These are phyloP conservation scores for Ischnus inquisitorius DNA, from an alignment of 2,888 invertebrate species.

Conservation along the genomic window DNA sequence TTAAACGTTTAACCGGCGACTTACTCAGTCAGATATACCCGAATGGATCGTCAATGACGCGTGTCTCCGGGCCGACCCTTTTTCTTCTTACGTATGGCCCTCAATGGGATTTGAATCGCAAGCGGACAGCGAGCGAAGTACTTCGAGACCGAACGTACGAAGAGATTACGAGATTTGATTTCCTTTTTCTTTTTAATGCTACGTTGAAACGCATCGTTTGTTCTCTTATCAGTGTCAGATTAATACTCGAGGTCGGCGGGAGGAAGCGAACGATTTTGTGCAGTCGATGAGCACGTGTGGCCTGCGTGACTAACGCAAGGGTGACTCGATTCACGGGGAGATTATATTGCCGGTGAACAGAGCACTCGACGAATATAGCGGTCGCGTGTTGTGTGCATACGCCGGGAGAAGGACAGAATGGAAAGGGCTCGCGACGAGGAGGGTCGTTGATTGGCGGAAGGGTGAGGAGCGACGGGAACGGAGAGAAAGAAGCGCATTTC, in stretches of 20 bases:
- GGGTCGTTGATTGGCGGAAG: conserved; percentile 70
- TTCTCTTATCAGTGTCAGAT: conserved; percentile 60
- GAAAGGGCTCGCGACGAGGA: conserved; percentile 55
- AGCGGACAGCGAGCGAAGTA: neutral
- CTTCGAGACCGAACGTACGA: neutral
- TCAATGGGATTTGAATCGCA: conserved; percentile 18
- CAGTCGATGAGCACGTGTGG: conserved; percentile 62
- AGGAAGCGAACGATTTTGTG: conserved; percentile 58
- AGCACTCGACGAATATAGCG: conserved; percentile 62
- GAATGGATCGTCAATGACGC: conserved; percentile 63
- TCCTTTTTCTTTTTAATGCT: neutral
- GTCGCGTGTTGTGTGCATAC: conserved; percentile 61
- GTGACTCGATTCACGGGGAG: conserved; percentile 59
- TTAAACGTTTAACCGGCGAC: conserved; percentile 52
- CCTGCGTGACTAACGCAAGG: conserved; percentile 61
- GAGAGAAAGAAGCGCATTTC: conserved; percentile 55
- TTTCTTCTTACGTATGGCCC: neutral
- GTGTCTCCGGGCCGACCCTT: conserved; percentile 30
- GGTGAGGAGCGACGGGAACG: conserved; percentile 51
- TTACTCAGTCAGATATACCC: conserved; percentile 33
- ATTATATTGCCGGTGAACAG: conserved; percentile 51
- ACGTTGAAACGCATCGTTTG: conserved; percentile 33
- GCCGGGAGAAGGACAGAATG: conserved; percentile 34
- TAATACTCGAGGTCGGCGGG: conserved; percentile 49
- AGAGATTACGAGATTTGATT: neutral